Base-by-base conservation (phyloP, 2,113 vertebrate species). In the Stercorarius parasiticus region DNA sequence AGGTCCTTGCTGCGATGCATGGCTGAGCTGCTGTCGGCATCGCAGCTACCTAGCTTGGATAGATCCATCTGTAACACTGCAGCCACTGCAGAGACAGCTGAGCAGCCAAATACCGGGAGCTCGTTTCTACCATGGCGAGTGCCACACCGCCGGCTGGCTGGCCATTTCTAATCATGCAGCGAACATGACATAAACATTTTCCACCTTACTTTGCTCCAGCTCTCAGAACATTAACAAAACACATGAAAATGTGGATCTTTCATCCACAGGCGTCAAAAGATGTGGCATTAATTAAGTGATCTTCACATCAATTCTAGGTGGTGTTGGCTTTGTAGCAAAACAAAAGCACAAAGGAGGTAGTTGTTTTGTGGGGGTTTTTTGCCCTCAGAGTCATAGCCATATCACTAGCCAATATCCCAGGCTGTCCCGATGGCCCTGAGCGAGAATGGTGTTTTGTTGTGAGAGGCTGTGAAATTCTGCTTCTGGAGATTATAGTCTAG, bases 121-220 rank as follows among this genome's bases (percentile, higher is more conserved):
- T 86, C 12, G 0, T 76, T 90, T 22, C 61, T 69, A 0, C 32
- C 0, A 0, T 11, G 42, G 38, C 3, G 2, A 71, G 40, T 85
- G 17, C 58, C 49, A 43, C 40, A 6, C 16, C 2, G 5, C 66
- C 0, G 0, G 22, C 61, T 76, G 34, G 32, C 38, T 34, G 88
- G 30, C 43, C n/a, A 12, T 73, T 88, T 70, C 67, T 77, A 66
- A 80, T 42, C 49, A 27, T 27, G 16, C 49, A 65, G 32, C 0
- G 20, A 92, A 59, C 11, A 11, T 3, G 14, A 45, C 20, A 52
- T 12, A 71, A 55, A 29, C 13, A 18, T 53, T 49, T 80, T 52
- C 67, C 72, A 23, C 69, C 61, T 87, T 86, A 15, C 50, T 89
- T 59, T 47, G 4, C 49, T 72, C 16, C 56, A 76, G 43, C 19